Conservation (phyloP, 2,888 invertebrate species). For the Tiphia femorata region DNA sequence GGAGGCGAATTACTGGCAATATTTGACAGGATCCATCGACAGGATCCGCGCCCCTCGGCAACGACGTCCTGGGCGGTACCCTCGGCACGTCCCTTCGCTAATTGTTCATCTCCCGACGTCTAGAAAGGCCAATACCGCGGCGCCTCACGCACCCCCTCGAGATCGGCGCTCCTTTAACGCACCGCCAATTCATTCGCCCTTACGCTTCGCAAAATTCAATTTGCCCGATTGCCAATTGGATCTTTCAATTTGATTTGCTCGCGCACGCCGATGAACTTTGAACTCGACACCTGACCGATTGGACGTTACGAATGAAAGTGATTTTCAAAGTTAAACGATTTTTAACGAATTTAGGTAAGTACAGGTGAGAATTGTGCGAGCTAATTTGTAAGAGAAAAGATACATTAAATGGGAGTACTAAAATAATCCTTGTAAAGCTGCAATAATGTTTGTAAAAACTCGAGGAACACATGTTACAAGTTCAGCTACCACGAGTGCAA, state of each 20-base stretch:
- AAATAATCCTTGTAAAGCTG: too few relatives aligned
- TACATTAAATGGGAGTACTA: too few relatives aligned
- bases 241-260: constrained; percentile 48
- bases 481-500: too few relatives aligned
- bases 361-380: too few relatives aligned
- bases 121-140: constrained; percentile 57
- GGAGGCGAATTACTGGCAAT: constrained; percentile 30
- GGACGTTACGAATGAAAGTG: too few relatives aligned
- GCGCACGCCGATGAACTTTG: neutral
- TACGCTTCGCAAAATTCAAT: constrained; percentile 51
- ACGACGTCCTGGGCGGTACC: constrained; percentile 63
- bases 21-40: constrained; percentile 40
- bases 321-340: too few relatives aligned
- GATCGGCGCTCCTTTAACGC: constrained; percentile 47
- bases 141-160: constrained; percentile 19
- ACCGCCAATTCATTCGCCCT: constrained; percentile 42
- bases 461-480: too few relatives aligned
- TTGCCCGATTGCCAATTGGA: constrained; percentile 63
- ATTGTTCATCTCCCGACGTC: constrained; percentile 67
- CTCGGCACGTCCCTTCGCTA: constrained; percentile 58
- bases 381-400: too few relatives aligned
- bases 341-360: too few relatives aligned
- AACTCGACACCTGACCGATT: neutral
- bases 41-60: constrained; percentile 40
- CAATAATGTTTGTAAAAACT: too few relatives aligned